These are phyloP conservation scores for Gambusia affinis DNA, from an alignment of 2,113 vertebrate genomes.

Conservation along the genomic window DNA sequence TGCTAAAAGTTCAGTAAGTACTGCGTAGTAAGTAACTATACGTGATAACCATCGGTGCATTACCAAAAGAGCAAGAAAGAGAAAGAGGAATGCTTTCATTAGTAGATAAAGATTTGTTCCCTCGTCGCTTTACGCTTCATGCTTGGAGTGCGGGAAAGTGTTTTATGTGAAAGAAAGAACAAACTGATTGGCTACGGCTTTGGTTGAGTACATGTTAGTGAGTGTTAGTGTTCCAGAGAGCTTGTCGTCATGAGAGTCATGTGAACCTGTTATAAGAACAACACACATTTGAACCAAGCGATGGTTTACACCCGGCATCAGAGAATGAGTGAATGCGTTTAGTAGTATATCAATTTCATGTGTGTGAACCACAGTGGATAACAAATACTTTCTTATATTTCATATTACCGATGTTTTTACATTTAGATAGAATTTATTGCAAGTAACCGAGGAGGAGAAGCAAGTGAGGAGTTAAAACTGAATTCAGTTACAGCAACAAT, in stretches of 20 bases:
- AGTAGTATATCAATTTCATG: not conserved
- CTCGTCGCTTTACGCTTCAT: conserved; percentile 6
- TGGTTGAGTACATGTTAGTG: not conserved
- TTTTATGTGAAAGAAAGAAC: not conserved
- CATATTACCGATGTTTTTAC: too few species aligned
- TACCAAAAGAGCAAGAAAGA: not conserved
- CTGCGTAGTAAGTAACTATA: not conserved
- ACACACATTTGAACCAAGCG: not conserved
- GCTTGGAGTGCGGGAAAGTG: not conserved
- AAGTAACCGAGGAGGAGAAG: too few species aligned
- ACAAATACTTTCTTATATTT: too few species aligned
- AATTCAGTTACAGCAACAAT: too few species aligned
- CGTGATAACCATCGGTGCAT: not conserved
- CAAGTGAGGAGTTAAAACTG: too few species aligned
- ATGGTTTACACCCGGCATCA: not conserved
- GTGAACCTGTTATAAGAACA: not conserved
- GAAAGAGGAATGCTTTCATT: conserved; percentile 21
- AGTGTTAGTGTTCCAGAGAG: conserved; percentile 15
- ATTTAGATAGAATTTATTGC: too few species aligned
- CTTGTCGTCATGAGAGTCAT: conserved; percentile 16
- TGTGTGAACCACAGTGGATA: too few species aligned
- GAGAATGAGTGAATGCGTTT: not conserved
- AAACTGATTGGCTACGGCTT: conserved; percentile 2
- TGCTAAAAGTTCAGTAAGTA: not conserved
- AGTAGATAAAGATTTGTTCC: conserved; percentile 6